Evolutionary conservation across 2,113 vertebrate species (phyloP).

Genomic region (Ardeotis arabs): DNA sequence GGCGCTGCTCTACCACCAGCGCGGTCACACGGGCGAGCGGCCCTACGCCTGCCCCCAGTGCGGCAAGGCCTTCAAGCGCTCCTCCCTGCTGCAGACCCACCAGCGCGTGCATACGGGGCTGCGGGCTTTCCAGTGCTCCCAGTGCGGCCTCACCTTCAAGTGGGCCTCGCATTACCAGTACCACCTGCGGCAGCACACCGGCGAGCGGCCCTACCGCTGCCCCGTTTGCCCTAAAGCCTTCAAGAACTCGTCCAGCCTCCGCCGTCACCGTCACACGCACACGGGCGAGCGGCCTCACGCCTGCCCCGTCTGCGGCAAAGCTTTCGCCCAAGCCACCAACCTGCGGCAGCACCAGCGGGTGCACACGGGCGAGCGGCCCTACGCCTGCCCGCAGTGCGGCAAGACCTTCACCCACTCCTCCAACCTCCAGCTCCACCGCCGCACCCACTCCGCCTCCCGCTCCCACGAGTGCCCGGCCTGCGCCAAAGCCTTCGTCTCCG

Average conservation of each 20-base stretch:
- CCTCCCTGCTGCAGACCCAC: constrained; percentile 87
- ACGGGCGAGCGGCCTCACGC: constrained; percentile 85
- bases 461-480: background rate
- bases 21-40: constrained; percentile 91
- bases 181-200: constrained; percentile 91
- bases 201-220: constrained; percentile 90
- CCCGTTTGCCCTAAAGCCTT: constrained; percentile 90
- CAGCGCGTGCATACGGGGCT: constrained; percentile 77
- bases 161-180: constrained; percentile 97
- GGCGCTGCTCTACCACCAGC: constrained; percentile 90
- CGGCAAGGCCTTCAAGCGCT: constrained; percentile 91
- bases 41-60: constrained; percentile 91
- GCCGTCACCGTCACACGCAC: constrained; percentile 90
- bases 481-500: background rate
- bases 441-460: background rate
- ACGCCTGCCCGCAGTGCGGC: background rate
- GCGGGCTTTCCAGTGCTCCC: constrained; percentile 72
- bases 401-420: background rate
- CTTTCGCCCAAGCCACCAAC: constrained; percentile 84
- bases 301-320: constrained; percentile 85
- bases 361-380: background rate
- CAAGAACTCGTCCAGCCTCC: constrained; percentile 91
- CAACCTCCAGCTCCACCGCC: background rate
- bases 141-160: constrained; percentile 86
- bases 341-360: background rate